Base-by-base conservation (phyloP, 1,140 invertebrate genomes). In the Diabrotica undecimpunctata region DNA sequence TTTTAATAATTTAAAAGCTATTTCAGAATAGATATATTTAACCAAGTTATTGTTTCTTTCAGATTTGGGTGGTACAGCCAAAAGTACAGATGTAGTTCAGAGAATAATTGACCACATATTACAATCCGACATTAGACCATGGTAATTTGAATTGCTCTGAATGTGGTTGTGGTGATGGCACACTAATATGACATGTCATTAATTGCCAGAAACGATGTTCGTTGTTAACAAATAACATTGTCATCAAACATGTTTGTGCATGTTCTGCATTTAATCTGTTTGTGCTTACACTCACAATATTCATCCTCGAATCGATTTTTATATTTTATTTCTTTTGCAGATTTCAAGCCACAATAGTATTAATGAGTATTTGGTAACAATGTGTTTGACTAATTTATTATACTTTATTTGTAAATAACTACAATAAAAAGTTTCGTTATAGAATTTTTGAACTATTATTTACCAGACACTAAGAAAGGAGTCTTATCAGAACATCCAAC, bases 31-130 rank as follows among this genome's bases (percentile, higher is more conserved):
- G n/a, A n/a, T n/a, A n/a, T n/a, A n/a, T n/a, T 25, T 25, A 25
- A 25, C 25, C 1, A 25, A 25, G 25, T 25, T 25, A 25, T 25
- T 46, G 3, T 46, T 61, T 68, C 65, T 74, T 14, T 69, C 59
- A 78, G 89, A 91, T 79, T 77, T 90, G 50, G 88, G 88, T 11
- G 89, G 89, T 8, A 82, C 76, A 6, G 81, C 86, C 8, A 85
- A 83, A 6, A 90, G 88, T 54, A 84, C 86, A 5, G 88, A 91
- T 9, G 87, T 90, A 5, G 83, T 91, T 41, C 83, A 88, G 63
- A 83, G 83, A 60, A 87, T 91, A 70, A 83, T 90, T 68, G 84
- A 87, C 75, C 85, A 89, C 72, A 83, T 85, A 62, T 68, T 77
- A 39, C 66, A 74, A 65, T 62, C 75, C 7, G 76, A 77, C 51